phyloP scores from a whole-genome alignment of 2,113 vertebrate genomes.

The Pteropus alecto region DNA sequence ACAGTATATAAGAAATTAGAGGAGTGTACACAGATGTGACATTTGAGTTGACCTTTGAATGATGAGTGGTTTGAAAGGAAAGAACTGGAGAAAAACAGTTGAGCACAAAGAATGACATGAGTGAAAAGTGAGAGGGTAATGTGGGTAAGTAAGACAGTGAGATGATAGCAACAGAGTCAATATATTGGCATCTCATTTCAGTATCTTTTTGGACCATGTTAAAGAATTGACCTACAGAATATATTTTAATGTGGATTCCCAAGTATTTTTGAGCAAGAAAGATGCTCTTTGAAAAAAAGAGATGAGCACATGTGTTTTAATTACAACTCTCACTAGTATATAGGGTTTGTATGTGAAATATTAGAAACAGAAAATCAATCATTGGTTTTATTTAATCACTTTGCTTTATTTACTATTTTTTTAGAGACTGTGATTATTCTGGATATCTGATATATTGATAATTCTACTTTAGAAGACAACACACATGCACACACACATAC shows the following conservation, averaged over 20 bases:
- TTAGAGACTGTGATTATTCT: neutral
- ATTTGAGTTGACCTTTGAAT: conserved; percentile 8
- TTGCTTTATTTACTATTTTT: neutral
- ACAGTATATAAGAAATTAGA: neutral
- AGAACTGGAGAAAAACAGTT: neutral
- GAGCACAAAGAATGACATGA: neutral
- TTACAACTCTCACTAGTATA: neutral
- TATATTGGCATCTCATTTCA: neutral
- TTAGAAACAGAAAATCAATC: neutral
- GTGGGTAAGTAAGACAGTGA: neutral
- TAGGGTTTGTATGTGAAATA: neutral
- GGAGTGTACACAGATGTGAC: neutral
- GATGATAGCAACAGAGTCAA: neutral
- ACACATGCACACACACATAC: neutral
- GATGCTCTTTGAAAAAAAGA: neutral
- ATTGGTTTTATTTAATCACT: neutral
- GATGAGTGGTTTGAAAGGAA: neutral
- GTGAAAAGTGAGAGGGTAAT: neutral
- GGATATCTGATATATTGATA: neutral
- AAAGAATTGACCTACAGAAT: neutral
- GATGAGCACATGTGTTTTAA: neutral
- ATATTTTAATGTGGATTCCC: neutral
- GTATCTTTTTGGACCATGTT: neutral
- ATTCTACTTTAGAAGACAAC: neutral
- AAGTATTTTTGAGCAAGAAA: neutral